A percentile compares a stretch with the other conserved stretches of the same genome.
Evolutionary conservation across 2,888 invertebrate genomes (phyloP).

Genomic region (Yponomeuta malinellus): DNA sequence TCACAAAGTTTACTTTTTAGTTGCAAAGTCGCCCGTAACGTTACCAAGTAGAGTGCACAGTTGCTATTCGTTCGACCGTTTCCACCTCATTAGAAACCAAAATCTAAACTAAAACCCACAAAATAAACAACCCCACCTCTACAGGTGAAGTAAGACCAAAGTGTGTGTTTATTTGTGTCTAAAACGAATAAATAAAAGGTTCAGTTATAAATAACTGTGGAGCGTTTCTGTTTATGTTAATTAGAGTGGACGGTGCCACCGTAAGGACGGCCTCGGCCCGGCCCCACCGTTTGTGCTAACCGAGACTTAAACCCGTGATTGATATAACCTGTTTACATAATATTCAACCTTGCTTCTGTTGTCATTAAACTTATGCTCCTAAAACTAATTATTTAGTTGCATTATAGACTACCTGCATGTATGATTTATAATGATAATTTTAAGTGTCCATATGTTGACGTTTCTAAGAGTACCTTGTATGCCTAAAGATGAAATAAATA

Average conservation of each 20-base stretch:
- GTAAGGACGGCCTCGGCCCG: conserved; percentile 33
- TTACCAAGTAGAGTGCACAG: too few species aligned
- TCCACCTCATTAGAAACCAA: neutral
- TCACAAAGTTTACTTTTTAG: too few species aligned
- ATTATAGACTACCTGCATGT: too few species aligned
- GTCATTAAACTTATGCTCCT: neutral
- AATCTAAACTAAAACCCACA: neutral
- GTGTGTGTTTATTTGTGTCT: conserved; percentile 26
- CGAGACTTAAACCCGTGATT: neutral
- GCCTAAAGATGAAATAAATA: too few species aligned
- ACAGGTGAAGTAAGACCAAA: conserved; percentile 43
- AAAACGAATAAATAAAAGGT: conserved; percentile 14
- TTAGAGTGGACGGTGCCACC: conserved; percentile 60
- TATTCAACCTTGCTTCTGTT: neutral
- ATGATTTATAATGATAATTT: too few species aligned
- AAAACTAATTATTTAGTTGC: too few species aligned
- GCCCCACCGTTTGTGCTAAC: conserved; percentile 22
- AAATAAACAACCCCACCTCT: neutral
- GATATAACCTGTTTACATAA: too few species aligned
- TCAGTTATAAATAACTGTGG: conserved; percentile 38
- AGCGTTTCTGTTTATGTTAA: conserved; percentile 65
- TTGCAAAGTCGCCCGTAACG: too few species aligned
- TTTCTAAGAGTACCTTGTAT: too few species aligned
- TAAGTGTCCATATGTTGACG: too few species aligned
- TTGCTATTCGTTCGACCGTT: too few species aligned